Conservation (phyloP, 2,888 invertebrate genomes). For the Cacoxenus indagator region DNA sequence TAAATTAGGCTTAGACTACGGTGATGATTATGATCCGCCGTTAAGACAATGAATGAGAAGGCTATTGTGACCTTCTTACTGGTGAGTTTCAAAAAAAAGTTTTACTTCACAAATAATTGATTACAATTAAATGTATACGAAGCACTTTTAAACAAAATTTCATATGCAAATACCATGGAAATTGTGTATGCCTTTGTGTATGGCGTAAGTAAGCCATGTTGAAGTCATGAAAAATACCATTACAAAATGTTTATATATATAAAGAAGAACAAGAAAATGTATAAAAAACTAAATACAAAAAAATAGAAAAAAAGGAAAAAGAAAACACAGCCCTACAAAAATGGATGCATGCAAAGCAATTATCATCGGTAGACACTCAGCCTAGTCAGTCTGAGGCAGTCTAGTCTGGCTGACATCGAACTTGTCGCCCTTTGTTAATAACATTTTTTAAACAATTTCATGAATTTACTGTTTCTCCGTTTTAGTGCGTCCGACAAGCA, state of each 20-base stretch:
- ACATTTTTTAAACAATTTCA: constrained; percentile 43
- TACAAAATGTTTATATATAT: constrained; percentile 51
- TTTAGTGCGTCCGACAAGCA: constrained; percentile 85
- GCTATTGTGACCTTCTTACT: too few species aligned
- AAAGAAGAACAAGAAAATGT: constrained; percentile 20
- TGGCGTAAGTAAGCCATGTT: not conserved
- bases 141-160: constrained; percentile 6
- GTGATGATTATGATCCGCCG: too few species aligned
- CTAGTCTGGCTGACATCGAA: constrained; percentile 36
- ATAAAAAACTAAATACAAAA: too few species aligned
- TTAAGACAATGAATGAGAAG: too few species aligned
- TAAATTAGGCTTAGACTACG: too few species aligned
- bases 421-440: constrained; percentile 42
- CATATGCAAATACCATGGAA: constrained; percentile 11
- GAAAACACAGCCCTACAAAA: constrained; percentile 26
- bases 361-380: not conserved
- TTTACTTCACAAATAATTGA: not conserved
- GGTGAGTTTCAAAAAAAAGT: too few species aligned
- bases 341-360: constrained; percentile 3
- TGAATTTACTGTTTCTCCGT: constrained; percentile 33
- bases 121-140: not conserved
- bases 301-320: constrained; percentile 25
- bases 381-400: not conserved
- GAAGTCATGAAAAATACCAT: constrained; percentile 47
- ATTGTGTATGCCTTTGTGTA: not conserved